These are phyloP conservation scores for Oxycera nigricornis DNA, from an alignment of 2,888 invertebrate genomes.

Conservation along the genomic window DNA sequence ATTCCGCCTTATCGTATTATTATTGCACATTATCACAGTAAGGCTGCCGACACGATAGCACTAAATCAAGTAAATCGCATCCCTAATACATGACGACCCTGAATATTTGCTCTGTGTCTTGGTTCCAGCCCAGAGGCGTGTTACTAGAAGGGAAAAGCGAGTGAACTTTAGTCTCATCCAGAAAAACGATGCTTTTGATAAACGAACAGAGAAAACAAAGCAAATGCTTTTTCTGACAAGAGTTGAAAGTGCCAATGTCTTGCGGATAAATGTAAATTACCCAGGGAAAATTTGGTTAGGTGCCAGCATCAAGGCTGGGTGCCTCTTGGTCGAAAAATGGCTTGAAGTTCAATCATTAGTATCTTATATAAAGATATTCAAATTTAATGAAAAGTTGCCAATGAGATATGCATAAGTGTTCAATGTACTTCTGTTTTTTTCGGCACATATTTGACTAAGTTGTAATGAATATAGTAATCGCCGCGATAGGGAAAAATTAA, in stretches of 20 bases:
- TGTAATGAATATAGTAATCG: no score
- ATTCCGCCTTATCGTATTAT: conserved; percentile 45
- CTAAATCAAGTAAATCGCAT: conserved; percentile 53
- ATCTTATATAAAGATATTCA: no score
- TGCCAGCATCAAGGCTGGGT: no score
- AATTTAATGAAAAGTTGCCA: no score
- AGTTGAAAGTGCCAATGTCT: background rate
- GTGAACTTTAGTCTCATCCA: conserved; percentile 22
- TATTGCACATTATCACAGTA: conserved; percentile 44
- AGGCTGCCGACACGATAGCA: conserved; percentile 48
- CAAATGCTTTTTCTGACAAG: background rate
- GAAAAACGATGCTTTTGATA: conserved; percentile 22
- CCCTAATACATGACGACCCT: conserved; percentile 47
- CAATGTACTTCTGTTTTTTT: no score
- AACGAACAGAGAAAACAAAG: conserved; percentile 8
- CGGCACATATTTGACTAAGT: no score
- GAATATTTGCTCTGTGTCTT: conserved; percentile 25
- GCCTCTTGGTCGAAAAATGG: no score
- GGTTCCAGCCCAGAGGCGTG: conserved; percentile 9
- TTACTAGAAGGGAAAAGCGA: conserved; percentile 33
- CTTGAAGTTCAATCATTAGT: background rate
- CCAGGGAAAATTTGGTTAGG: no score
- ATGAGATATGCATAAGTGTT: no score
- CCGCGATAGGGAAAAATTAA: no score
- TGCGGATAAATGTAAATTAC: no score